These are phyloP conservation scores for Phalacrocorax brasilianus DNA, from an alignment of 2,113 vertebrate genomes.

Conservation along the genomic window DNA sequence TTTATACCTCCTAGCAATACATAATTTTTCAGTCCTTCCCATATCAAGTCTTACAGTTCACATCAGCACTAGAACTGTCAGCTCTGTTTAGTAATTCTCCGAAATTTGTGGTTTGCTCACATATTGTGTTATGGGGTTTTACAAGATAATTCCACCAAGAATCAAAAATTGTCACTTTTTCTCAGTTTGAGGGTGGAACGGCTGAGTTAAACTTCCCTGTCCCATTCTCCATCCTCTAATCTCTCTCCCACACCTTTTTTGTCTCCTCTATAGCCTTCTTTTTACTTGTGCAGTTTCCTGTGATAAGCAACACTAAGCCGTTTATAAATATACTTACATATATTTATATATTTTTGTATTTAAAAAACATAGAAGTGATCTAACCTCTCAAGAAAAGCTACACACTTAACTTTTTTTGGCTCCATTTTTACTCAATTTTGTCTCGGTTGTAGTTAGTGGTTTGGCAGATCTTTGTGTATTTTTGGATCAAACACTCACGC, in stretches of 20 bases:
- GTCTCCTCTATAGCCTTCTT: neutral
- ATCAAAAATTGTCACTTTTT: neutral
- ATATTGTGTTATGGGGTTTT: slow-evolving; percentile 8
- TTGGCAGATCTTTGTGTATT: slow-evolving; percentile 74
- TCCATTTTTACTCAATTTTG: slow-evolving; percentile 49
- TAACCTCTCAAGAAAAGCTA: slow-evolving; percentile 55
- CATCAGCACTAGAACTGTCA: neutral
- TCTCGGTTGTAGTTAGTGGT: slow-evolving; percentile 79
- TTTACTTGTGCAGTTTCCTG: neutral
- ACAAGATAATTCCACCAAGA: neutral
- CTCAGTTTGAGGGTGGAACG: neutral
- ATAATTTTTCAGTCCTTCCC: neutral
- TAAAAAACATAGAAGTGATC: slow-evolving; percentile 51
- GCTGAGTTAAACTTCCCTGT: neutral
- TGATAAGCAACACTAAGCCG: neutral
- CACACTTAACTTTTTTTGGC: slow-evolving; percentile 58
- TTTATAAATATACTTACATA: neutral
- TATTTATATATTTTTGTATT: slow-evolving; percentile 17
- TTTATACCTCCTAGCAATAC: neutral
- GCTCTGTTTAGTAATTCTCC: neutral
- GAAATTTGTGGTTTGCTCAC: neutral
- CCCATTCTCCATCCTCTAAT: neutral
- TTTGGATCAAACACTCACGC: slow-evolving; percentile 77
- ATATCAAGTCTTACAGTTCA: neutral
- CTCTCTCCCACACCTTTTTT: neutral